phyloP scores from a whole-genome alignment of 2,797 vertebrate species.

The Periophthalmus magnuspinnatus region DNA sequence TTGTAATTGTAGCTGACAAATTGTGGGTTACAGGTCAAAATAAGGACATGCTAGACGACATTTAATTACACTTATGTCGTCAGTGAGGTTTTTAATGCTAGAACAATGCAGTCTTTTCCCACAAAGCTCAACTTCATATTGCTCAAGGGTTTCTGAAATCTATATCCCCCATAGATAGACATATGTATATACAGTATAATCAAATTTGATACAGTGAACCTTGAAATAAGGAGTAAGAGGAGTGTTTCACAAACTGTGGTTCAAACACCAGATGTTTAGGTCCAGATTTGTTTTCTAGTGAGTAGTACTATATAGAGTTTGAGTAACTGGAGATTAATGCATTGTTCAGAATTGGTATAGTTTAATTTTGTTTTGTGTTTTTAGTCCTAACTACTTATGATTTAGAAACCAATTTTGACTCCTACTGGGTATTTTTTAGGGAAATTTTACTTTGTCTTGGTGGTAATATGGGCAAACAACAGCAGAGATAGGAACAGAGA shows the following conservation, averaged over 20 bases:
- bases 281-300: not conserved
- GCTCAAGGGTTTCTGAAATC: slow-evolving; percentile 33
- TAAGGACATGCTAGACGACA: slow-evolving; percentile 2
- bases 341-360: no score
- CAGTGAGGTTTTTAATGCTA: slow-evolving; percentile 30
- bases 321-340: not conserved
- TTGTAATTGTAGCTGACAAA: not conserved
- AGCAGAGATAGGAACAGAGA: slow-evolving; percentile 17
- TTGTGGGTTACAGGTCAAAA: not conserved
- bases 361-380: no score
- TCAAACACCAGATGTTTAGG: not conserved
- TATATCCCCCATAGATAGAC: slow-evolving; percentile 51
- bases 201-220: slow-evolving; percentile 29
- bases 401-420: not conserved
- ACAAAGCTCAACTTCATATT: slow-evolving; percentile 33
- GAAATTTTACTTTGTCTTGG: not conserved
- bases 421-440: no score
- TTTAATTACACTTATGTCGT: slow-evolving; percentile 23
- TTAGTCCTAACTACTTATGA: not conserved
- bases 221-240: slow-evolving; percentile 23
- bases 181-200: slow-evolving; percentile 43
- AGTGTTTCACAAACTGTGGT: slow-evolving; percentile 6
- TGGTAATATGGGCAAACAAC: slow-evolving; percentile 39
- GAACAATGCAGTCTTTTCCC: slow-evolving; percentile 44
- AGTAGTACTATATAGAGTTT: not conserved